Conservation (phyloP, 2,113 vertebrate genomes). For the Tringa solitaria region DNA sequence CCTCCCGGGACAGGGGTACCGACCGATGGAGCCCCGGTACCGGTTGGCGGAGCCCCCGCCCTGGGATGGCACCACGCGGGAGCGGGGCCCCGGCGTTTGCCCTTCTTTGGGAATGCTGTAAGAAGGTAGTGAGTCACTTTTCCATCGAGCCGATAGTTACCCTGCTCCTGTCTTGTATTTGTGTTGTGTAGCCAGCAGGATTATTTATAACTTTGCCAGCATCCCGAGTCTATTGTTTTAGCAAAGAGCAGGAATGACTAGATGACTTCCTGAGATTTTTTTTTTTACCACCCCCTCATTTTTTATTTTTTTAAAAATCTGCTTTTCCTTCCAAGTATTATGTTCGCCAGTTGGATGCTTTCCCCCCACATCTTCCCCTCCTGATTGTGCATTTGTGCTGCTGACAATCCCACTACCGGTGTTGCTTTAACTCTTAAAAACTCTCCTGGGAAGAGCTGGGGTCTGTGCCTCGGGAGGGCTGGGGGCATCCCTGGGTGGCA, state of each 20-base stretch:
- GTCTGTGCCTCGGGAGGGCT: neutral
- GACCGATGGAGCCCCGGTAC: neutral
- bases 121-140: constrained; percentile 61
- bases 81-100: neutral
- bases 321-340: constrained; percentile 72
- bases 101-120: constrained; percentile 55
- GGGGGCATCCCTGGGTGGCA: neutral
- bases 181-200: constrained; percentile 58
- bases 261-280: constrained; percentile 67
- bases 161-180: constrained; percentile 39
- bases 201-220: constrained; percentile 65
- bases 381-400: constrained; percentile 48
- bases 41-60: rapidly evolving
- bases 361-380: constrained; percentile 57
- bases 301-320: constrained; percentile 41
- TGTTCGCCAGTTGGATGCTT: constrained; percentile 57
- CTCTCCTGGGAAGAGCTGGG: neutral
- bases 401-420: constrained; percentile 40
- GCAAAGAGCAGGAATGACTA: constrained; percentile 64
- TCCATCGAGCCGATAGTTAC: constrained; percentile 27
- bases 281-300: constrained; percentile 53
- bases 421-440: constrained; percentile 26
- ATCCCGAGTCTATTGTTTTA: constrained; percentile 68
- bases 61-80: rapidly evolving
- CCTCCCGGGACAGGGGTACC: neutral